A percentile compares a stretch with the other conserved stretches of the same genome.
These are phyloP conservation scores for Paratilapia polleni DNA, from an alignment of 2,113 vertebrate species.

Conservation along the genomic window DNA sequence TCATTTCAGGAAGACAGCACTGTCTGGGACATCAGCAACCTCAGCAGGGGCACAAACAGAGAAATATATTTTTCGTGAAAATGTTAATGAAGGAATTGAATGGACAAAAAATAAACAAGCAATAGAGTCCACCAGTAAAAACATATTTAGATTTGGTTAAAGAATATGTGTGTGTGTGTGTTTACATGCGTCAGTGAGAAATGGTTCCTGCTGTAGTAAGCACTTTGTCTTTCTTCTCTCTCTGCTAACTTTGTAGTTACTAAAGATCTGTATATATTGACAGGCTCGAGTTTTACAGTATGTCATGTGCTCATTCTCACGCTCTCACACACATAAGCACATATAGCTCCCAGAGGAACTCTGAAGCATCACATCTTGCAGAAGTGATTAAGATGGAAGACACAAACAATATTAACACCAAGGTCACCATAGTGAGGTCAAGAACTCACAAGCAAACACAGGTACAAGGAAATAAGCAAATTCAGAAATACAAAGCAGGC, in stretches of 20 bases:
- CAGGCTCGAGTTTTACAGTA: conserved; percentile 43
- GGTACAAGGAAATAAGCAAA: conserved; percentile 10
- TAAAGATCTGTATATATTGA: conserved; percentile 67
- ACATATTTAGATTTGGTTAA: background rate
- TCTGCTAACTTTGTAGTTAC: conserved; percentile 56
- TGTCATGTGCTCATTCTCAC: conserved; percentile 23
- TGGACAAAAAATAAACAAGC: background rate
- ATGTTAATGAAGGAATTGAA: background rate
- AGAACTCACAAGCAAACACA: conserved; percentile 31
- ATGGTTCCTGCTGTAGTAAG: conserved; percentile 44
- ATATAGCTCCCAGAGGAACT: conserved; percentile 50
- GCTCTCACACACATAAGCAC: background rate
- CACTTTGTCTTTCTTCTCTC: conserved; percentile 56
- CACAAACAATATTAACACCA: conserved; percentile 56
- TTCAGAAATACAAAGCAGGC: background rate
- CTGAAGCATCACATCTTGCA: conserved; percentile 45
- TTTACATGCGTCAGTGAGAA: background rate
- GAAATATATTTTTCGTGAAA: background rate
- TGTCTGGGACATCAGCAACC: conserved; percentile 11
- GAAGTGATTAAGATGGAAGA: conserved; percentile 67
- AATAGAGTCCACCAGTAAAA: background rate
- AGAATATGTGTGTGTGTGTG: background rate
- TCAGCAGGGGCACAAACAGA: background rate
- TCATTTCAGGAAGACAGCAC: conserved; percentile 39
- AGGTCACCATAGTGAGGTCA: conserved; percentile 66